Percentiles rank a stretch among this genome's conserved stretches.
Evolutionary conservation across 1,140 invertebrate species (phyloP).

Genomic region (Lucilia cuprina): DNA sequence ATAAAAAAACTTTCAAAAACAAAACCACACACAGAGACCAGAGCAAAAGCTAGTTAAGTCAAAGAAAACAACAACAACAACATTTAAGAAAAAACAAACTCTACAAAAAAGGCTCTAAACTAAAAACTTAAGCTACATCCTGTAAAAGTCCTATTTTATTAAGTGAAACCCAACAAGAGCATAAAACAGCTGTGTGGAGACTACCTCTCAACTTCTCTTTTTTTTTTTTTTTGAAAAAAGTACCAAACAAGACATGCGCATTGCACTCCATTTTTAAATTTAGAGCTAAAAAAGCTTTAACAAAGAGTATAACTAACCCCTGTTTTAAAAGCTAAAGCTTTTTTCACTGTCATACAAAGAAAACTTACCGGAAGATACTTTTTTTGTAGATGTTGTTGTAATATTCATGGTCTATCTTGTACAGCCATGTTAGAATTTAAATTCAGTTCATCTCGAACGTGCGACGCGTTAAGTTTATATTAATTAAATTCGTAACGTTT

Average conservation of each 20-base stretch:
- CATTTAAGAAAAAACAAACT: not conserved
- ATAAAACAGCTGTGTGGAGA: not conserved
- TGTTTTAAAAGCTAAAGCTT: not conserved
- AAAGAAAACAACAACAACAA: not conserved
- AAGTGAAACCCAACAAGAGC: not conserved
- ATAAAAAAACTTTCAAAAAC: too few relatives aligned
- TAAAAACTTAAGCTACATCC: too few relatives aligned
- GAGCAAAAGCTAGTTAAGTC: not conserved
- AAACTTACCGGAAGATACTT: not conserved
- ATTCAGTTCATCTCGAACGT: slow-evolving; percentile 35
- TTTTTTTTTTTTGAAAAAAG: too few relatives aligned
- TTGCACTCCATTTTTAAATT: too few relatives aligned
- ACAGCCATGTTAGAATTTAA: slow-evolving; percentile 9
- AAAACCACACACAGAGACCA: too few relatives aligned
- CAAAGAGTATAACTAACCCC: not conserved
- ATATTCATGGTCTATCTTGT: slow-evolving; percentile 20
- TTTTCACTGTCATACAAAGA: not conserved
- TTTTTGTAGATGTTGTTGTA: not conserved
- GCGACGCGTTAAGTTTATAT: slow-evolving; percentile 26
- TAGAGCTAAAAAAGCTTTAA: not conserved
- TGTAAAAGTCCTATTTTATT: too few relatives aligned
- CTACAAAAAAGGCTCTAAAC: too few relatives aligned
- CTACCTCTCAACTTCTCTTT: not conserved
- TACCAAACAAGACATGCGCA: not conserved
- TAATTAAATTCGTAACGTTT: slow-evolving; percentile 9